Conservation (phyloP, 2,888 invertebrate genomes). For the Stenichneumon culpator region DNA sequence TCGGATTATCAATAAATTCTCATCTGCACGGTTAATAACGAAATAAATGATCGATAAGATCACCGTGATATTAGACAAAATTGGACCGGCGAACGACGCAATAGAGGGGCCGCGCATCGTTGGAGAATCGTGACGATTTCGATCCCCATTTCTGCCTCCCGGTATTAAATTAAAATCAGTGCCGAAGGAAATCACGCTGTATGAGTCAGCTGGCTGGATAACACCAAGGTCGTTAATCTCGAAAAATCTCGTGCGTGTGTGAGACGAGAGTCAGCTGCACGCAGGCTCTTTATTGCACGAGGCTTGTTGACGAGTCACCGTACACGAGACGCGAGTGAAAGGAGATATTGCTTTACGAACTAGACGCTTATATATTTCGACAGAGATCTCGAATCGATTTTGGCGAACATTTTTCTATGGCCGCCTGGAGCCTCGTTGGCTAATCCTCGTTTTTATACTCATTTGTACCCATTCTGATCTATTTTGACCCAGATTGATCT, state of each 20-base stretch:
- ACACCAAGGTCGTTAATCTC: constrained; percentile 59
- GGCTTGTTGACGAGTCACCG: constrained; percentile 1
- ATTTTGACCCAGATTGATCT: no score
- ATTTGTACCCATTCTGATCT: no score
- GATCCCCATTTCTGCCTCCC: constrained; percentile 10
- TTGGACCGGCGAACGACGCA: not conserved
- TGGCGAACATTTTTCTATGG: not conserved
- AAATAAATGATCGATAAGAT: constrained; percentile 7
- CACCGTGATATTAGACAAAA: not conserved
- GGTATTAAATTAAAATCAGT: constrained; percentile 48
- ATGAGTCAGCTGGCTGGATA: constrained; percentile 41
- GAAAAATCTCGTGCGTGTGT: constrained; percentile 27
- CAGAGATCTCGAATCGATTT: not conserved
- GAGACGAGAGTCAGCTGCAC: constrained; percentile 24
- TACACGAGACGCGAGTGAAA: constrained; percentile 10
- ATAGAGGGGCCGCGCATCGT: not conserved
- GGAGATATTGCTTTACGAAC: not conserved
- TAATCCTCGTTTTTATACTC: not conserved
- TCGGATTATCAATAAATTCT: constrained; percentile 48
- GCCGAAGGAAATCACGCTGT: constrained; percentile 24
- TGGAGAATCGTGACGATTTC: constrained; percentile 27
- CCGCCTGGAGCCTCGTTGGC: not conserved
- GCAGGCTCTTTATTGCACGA: not conserved
- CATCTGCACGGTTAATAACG: constrained; percentile 3
- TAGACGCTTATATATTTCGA: not conserved